Conservation (phyloP, 2,888 invertebrate genomes). For the Stenoptilia bipunctidactyla region DNA sequence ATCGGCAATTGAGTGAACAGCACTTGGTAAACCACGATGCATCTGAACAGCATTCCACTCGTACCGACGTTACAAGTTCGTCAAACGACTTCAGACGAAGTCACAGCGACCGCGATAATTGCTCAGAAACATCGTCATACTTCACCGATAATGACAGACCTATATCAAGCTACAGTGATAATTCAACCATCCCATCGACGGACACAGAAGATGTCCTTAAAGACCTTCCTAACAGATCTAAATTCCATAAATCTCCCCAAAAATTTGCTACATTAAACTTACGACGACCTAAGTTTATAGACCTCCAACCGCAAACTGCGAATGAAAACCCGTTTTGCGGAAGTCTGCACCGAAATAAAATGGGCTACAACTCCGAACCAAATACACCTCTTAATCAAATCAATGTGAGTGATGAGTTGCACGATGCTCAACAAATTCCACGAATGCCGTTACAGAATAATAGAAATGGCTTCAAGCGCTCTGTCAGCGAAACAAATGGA, state of each 20-base stretch:
- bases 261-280: constrained; percentile 62
- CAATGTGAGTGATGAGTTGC: constrained; percentile 39
- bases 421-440: constrained; percentile 56
- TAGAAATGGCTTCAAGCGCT: constrained; percentile 57
- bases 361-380: constrained; percentile 64
- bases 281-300: constrained; percentile 60
- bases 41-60: constrained; percentile 56
- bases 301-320: constrained; percentile 37
- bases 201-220: constrained; percentile 62
- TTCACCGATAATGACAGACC: constrained; percentile 63
- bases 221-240: constrained; percentile 58
- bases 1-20: constrained; percentile 46
- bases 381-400: constrained; percentile 53
- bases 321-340: constrained; percentile 49
- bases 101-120: constrained; percentile 63
- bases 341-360: constrained; percentile 51
- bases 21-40: constrained; percentile 49
- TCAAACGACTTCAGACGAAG: constrained; percentile 57
- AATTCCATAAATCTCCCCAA: constrained; percentile 62
- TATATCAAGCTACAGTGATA: constrained; percentile 64
- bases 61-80: constrained; percentile 52
- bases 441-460: constrained; percentile 56
- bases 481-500: constrained; percentile 58
- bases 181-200: constrained; percentile 62
- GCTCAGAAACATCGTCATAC: constrained; percentile 63